phyloP scores from a whole-genome alignment of 1,140 invertebrate species.

The Ceratosolen solmsi region DNA sequence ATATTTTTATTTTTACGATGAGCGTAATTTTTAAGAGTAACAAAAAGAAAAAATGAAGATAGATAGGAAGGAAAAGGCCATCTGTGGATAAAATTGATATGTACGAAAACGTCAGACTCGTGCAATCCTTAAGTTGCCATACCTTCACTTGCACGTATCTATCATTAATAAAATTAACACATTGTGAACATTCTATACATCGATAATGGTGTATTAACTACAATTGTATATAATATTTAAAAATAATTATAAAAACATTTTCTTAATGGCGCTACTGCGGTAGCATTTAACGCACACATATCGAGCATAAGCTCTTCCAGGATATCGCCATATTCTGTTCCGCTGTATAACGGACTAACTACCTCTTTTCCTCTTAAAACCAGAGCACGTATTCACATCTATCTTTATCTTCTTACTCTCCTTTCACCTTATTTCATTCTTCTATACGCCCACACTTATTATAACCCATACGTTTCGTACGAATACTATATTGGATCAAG shows the following conservation, averaged over 20 bases:
- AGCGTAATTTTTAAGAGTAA: no score
- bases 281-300: slow-evolving; percentile 30
- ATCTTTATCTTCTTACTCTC: neutral
- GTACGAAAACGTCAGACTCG: no score
- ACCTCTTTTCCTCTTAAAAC: neutral
- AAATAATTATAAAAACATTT: neutral
- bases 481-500: no score
- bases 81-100: no score
- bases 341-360: slow-evolving; percentile 55
- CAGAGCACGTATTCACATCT: neutral
- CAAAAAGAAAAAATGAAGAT: no score
- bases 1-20: no score
- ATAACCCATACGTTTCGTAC: no score
- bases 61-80: no score
- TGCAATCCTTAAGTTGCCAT: no score
- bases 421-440: neutral
- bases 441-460: no score
- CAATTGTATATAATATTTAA: slow-evolving; percentile 10
- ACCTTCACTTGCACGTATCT: slow-evolving; percentile 26
- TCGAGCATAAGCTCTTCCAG: neutral
- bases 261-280: neutral
- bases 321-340: slow-evolving; percentile 47
- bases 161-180: slow-evolving; percentile 48
- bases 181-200: slow-evolving; percentile 28
- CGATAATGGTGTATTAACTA: slow-evolving; percentile 51